These are phyloP conservation scores for Vidua chalybeata DNA, from an alignment of 2,113 vertebrate species.

Conservation along the genomic window DNA sequence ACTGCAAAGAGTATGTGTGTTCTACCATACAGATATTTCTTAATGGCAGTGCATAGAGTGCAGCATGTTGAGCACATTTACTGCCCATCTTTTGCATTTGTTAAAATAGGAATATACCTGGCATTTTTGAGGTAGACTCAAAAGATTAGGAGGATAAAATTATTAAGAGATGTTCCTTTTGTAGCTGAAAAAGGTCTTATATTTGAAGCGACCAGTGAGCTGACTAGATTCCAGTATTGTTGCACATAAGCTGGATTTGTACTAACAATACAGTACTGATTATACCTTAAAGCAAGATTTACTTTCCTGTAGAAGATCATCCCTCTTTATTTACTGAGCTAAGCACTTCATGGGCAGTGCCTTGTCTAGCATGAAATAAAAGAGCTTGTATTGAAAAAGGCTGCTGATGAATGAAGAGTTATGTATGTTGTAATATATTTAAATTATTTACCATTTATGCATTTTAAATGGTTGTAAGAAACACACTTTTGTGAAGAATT, in stretches of 20 bases:
- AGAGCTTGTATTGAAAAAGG: neutral
- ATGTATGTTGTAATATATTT: neutral
- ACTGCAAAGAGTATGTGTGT: neutral
- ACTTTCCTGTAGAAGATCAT: conserved; percentile 34
- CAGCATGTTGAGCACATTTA: neutral
- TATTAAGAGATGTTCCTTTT: neutral
- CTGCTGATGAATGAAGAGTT: neutral
- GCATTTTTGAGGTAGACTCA: neutral
- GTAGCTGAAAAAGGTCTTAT: neutral
- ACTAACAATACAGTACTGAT: conserved; percentile 10
- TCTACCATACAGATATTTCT: neutral
- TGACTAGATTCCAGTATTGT: neutral
- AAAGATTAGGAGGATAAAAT: conserved; percentile 1
- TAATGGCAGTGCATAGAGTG: neutral
- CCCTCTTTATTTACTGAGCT: conserved; percentile 41
- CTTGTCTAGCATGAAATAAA: conserved; percentile 16
- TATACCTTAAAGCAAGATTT: conserved; percentile 50
- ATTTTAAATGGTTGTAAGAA: conserved; percentile 31
- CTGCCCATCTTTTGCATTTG: neutral
- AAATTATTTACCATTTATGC: neutral
- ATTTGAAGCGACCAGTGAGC: neutral
- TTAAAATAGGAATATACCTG: neutral
- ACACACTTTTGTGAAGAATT: neutral
- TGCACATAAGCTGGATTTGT: conserved; percentile 35
- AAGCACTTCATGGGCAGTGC: neutral